Conservation (phyloP, 35 echinoderm and acorn worm species). For the Acanthaster planci region DNA sequence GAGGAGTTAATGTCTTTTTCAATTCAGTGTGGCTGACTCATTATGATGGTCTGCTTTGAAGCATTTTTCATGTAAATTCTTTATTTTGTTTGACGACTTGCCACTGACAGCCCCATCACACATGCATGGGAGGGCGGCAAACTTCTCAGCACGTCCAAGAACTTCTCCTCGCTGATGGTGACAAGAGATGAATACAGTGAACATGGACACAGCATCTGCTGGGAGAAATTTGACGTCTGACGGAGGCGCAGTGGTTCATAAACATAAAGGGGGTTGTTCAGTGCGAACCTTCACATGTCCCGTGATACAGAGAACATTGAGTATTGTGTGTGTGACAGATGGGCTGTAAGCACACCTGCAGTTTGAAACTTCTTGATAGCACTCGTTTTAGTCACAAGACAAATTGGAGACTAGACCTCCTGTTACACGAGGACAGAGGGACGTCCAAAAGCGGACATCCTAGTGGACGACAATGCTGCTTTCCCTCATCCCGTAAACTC, state of each 20-base stretch:
- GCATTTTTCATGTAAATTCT: conserved; percentile 14
- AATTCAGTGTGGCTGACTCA: background rate
- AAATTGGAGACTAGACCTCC: no score
- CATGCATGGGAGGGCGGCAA: conserved; percentile 93
- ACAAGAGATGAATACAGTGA: conserved; percentile 93
- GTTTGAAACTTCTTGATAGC: no score
- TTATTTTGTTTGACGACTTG: conserved; percentile 35
- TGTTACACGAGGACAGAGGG: no score
- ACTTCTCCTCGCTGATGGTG: conserved; percentile 72
- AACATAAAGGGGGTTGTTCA: no score
- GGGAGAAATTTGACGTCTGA: conserved; percentile 97
- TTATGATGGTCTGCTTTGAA: background rate
- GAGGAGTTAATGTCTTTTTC: background rate
- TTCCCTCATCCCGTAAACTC: no score
- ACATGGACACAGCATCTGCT: conserved; percentile 80
- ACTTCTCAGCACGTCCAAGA: conserved; percentile 43
- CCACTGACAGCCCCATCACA: conserved; percentile 67
- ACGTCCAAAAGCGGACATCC: no score
- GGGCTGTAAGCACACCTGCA: no score
- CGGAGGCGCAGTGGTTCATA: background rate
- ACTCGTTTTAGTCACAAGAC: no score
- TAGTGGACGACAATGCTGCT: no score
- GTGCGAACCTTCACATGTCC: no score
- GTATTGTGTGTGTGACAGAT: no score
- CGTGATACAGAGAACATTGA: no score